Percentiles rank a stretch among this genome's conserved stretches.
These are phyloP conservation scores for Hoplostethus atlanticus DNA, from an alignment of 2,797 vertebrate species.

Conservation along the genomic window DNA sequence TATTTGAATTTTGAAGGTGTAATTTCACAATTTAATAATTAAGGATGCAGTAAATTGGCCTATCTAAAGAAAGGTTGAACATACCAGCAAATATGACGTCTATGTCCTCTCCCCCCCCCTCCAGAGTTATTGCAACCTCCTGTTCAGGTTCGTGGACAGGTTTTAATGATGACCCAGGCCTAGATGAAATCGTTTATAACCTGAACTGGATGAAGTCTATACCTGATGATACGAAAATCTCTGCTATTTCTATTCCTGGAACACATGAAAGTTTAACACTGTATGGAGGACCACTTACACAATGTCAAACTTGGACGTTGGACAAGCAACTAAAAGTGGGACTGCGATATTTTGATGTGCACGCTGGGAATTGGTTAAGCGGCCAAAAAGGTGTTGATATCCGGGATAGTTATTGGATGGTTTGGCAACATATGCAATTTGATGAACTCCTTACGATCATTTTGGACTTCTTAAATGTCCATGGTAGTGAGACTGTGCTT, in stretches of 20 bases:
- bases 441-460: constrained; percentile 45
- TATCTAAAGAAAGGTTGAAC: background rate
- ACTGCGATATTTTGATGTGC: constrained; percentile 69
- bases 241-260: constrained; percentile 72
- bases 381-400: constrained; percentile 11
- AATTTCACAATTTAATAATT: background rate
- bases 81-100: background rate
- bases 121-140: constrained; percentile 42
- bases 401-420: constrained; percentile 34
- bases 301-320: constrained; percentile 68
- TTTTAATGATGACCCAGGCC: constrained; percentile 40
- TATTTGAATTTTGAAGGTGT: background rate
- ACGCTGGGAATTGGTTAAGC: constrained; percentile 30
- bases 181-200: constrained; percentile 25
- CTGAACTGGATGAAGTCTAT: constrained; percentile 68
- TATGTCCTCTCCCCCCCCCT: background rate
- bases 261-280: constrained; percentile 64
- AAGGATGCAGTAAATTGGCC: background rate
- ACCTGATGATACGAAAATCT: constrained; percentile 52
- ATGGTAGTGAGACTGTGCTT: constrained; percentile 61
- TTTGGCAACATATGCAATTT: constrained; percentile 23
- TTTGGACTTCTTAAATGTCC: constrained; percentile 38
- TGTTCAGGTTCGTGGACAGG: constrained; percentile 29
- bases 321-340: constrained; percentile 65
- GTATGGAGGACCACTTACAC: constrained; percentile 33